Evolutionary conservation across 2,888 invertebrate genomes (phyloP).

Genomic region (Drosophila emarginata): DNA sequence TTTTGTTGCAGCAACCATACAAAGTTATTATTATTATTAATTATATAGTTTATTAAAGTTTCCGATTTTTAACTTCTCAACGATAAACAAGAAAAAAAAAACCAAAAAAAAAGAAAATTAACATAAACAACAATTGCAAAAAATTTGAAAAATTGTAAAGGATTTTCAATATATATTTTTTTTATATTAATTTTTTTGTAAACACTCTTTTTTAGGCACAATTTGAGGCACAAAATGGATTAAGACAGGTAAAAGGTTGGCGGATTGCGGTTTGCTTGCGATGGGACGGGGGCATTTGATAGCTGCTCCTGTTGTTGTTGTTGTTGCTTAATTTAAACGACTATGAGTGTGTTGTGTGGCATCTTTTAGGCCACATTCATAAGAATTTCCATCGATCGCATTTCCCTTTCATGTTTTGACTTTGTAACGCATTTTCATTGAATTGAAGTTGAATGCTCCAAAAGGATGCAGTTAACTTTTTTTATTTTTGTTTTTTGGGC

Average conservation of each 20-base stretch:
- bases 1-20: conserved; percentile 44
- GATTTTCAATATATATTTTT: conserved; percentile 16
- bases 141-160: not conserved
- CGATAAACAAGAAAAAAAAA: not conserved
- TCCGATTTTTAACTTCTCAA: conserved; percentile 12
- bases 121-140: not conserved
- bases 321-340: not conserved
- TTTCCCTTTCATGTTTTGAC: conserved; percentile 1
- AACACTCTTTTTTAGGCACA: conserved; percentile 30
- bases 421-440: conserved; percentile 39
- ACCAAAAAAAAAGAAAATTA: not conserved
- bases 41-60: conserved; percentile 5
- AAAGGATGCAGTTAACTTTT: conserved; percentile 9
- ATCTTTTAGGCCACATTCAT: not conserved
- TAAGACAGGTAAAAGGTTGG: conserved; percentile 2
- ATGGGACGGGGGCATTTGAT: conserved; percentile 27
- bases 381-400: not conserved
- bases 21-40: conserved; percentile 4
- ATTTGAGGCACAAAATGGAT: conserved; percentile 37
- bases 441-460: not conserved
- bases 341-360: not conserved
- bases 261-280: conserved; percentile 1
- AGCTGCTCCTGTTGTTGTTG: not conserved
- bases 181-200: conserved; percentile 7
- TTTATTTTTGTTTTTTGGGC: conserved; percentile 5